These are phyloP conservation scores for Tiaroga cobitis DNA, from an alignment of 2,797 vertebrate species.

Conservation along the genomic window DNA sequence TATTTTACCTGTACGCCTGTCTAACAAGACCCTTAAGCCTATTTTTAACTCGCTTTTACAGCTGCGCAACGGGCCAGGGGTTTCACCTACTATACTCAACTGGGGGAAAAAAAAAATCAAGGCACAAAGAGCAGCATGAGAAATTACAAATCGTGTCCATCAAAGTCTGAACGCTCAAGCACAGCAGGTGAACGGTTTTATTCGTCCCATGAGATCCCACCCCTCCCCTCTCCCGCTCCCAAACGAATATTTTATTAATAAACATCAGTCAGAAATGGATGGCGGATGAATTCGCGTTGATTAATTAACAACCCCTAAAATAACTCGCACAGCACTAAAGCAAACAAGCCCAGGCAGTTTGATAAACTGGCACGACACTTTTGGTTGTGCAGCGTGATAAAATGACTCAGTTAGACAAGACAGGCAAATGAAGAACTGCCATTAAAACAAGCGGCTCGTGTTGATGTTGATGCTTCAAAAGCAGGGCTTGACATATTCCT, in stretches of 20 bases:
- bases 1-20: conserved; percentile 33
- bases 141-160: conserved; percentile 51
- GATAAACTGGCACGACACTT: conserved; percentile 35
- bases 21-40: background rate
- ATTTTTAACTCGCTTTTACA: background rate
- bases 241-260: conserved; percentile 56
- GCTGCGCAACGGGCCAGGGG: background rate
- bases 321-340: conserved; percentile 46
- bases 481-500: conserved; percentile 44
- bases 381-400: background rate
- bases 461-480: conserved; percentile 11
- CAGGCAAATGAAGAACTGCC: conserved; percentile 29
- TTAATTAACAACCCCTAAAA: conserved; percentile 60
- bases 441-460: conserved; percentile 9
- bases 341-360: conserved; percentile 47
- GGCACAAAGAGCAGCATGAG: conserved; percentile 41
- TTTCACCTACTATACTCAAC: conserved; percentile 22
- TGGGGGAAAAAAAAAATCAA: conserved; percentile 24
- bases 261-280: conserved; percentile 47
- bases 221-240: conserved; percentile 16
- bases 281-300: conserved; percentile 54
- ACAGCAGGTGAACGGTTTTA: conserved; percentile 54
- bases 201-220: conserved; percentile 41
- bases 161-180: conserved; percentile 40
- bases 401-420: conserved; percentile 17